These are phyloP conservation scores for Myzus persicae DNA, from an alignment of 1,140 invertebrate species.

Conservation along the genomic window DNA sequence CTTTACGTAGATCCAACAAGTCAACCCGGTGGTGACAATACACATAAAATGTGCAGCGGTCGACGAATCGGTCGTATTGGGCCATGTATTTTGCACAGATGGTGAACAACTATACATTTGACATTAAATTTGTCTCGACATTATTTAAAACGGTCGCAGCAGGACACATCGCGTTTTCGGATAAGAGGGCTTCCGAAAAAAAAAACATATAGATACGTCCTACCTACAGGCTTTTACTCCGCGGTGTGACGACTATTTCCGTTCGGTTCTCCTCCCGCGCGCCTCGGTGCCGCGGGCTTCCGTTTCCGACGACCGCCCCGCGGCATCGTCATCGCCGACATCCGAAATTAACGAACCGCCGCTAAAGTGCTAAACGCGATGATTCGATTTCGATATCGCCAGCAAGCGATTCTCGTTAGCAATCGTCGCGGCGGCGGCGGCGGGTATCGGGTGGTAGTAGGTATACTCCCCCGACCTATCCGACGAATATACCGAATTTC, in stretches of 20 bases:
- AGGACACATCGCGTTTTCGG: neutral
- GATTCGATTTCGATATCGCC: conserved; percentile 45
- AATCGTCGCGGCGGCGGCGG: neutral
- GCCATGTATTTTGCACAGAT: too few species aligned
- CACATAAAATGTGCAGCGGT: too few species aligned
- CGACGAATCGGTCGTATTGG: too few species aligned
- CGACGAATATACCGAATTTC: neutral
- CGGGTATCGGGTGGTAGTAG: neutral
- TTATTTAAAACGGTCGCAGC: neutral
- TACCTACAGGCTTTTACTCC: neutral
- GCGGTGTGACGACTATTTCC: neutral
- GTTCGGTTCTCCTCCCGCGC: neutral
- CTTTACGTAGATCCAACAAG: too few species aligned
- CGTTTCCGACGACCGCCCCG: neutral
- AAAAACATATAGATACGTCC: neutral
- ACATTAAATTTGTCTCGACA: neutral
- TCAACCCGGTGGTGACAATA: too few species aligned
- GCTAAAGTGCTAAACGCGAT: neutral
- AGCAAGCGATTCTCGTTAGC: conserved; percentile 32
- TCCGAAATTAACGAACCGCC: conserved; percentile 56
- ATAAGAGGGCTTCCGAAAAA: neutral
- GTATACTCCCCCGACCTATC: neutral
- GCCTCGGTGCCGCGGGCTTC: neutral
- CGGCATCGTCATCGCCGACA: neutral
- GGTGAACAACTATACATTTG: too few species aligned